Evolutionary conservation across 2,888 invertebrate genomes (phyloP).

Genomic region (Drosophila mimica): DNA sequence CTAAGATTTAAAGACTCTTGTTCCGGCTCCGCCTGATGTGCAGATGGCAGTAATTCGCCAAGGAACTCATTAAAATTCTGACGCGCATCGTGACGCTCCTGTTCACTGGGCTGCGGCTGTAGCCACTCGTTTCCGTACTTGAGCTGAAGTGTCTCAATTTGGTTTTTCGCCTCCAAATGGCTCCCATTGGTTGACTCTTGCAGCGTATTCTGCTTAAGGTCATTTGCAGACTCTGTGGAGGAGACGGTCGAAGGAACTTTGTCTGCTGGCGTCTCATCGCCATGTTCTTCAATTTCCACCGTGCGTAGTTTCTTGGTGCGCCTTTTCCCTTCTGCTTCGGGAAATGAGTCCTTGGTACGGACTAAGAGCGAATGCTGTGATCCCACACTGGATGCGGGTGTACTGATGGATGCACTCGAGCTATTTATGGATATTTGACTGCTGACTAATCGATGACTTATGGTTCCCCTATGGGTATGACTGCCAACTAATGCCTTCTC

Average conservation of each 20-base stretch:
- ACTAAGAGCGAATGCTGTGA: conserved; percentile 70
- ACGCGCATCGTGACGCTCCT: conserved; percentile 64
- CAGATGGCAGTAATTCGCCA: conserved; percentile 60
- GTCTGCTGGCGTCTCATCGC: conserved; percentile 13
- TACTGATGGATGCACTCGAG: conserved; percentile 59
- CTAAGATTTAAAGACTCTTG: conserved; percentile 30
- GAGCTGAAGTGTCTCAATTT: conserved; percentile 87
- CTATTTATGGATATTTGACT: conserved; percentile 57
- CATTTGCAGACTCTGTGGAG: background rate
- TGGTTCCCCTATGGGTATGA: conserved; percentile 77
- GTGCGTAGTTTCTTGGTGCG: conserved; percentile 85
- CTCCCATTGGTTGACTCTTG: conserved; percentile 66
- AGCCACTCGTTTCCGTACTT: conserved; percentile 88
- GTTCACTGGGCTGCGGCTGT: conserved; percentile 71
- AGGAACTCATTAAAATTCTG: conserved; percentile 79
- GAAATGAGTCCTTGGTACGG: conserved; percentile 42
- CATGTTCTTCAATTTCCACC: conserved; percentile 82
- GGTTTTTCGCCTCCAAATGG: conserved; percentile 87
- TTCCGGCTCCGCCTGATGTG: background rate
- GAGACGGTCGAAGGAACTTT: background rate
- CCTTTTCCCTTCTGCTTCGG: conserved; percentile 71
- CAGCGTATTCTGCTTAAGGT: conserved; percentile 12
- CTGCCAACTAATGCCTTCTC: conserved; percentile 86
- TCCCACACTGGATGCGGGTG: conserved; percentile 83
- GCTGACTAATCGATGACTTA: conserved; percentile 48